Evolutionary conservation across 2,888 invertebrate species (phyloP).

Genomic region (Opisthograptis luteolata): DNA sequence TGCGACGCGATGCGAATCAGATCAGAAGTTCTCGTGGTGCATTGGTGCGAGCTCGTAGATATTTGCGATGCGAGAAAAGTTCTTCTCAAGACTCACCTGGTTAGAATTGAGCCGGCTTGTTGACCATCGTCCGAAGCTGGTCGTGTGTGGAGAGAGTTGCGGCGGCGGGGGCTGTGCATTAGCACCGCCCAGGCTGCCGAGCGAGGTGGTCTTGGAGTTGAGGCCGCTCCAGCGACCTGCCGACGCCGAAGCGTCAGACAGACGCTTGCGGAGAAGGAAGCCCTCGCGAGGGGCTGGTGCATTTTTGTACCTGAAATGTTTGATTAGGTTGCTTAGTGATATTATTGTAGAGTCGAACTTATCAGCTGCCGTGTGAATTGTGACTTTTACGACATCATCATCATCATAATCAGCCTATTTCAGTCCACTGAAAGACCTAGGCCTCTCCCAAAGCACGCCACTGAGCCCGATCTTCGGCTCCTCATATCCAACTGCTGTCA

Average conservation of each 20-base stretch:
- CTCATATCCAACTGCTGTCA: too few relatives aligned
- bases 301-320: slow-evolving; percentile 81
- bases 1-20: too few relatives aligned
- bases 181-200: slow-evolving; percentile 87
- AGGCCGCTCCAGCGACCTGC: slow-evolving; percentile 86
- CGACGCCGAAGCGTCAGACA: slow-evolving; percentile 87
- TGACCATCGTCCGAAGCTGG: slow-evolving; percentile 88
- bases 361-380: too few relatives aligned
- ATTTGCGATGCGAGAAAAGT: too few relatives aligned
- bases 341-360: not conserved
- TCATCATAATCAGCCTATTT: too few relatives aligned
- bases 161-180: slow-evolving; percentile 85
- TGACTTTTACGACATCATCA: too few relatives aligned
- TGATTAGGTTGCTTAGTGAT: not conserved
- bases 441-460: too few relatives aligned
- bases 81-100: slow-evolving; percentile 20
- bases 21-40: too few relatives aligned
- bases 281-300: slow-evolving; percentile 90
- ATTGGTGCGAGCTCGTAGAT: not conserved
- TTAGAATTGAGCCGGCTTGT: slow-evolving; percentile 89
- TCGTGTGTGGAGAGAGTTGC: slow-evolving; percentile 76
- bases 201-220: slow-evolving; percentile 94
- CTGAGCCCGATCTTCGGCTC: too few relatives aligned
- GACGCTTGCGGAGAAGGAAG: slow-evolving; percentile 91
- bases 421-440: too few relatives aligned